Percentiles rank a stretch among this genome's conserved stretches.
Conservation (phyloP, 2,888 invertebrate species). For the Leptinotarsa peninsularis region DNA sequence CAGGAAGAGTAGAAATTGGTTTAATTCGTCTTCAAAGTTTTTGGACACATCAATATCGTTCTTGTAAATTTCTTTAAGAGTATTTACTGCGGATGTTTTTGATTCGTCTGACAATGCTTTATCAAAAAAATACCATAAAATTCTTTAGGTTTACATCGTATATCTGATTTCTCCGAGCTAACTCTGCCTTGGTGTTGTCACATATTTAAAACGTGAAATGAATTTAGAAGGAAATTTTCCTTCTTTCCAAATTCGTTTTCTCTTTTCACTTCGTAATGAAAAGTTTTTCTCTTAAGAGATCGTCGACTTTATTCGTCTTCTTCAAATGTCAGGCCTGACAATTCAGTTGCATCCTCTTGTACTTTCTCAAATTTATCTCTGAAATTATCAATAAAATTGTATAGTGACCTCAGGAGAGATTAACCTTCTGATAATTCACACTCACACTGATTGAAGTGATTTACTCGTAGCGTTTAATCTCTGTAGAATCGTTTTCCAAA, state of each 20-base stretch:
- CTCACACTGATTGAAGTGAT: constrained; percentile 16
- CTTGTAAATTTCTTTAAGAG: constrained; percentile 6
- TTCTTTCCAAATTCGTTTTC: neutral
- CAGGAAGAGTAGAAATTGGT: constrained; percentile 9
- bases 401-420: neutral
- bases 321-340: constrained; percentile 9
- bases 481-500: constrained; percentile 17
- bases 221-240: constrained; percentile 8
- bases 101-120: too few relatives aligned
- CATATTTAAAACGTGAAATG: constrained; percentile 2
- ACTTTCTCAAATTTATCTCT: constrained; percentile 13
- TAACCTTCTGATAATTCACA: constrained; percentile 5
- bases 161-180: constrained; percentile 9
- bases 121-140: neutral
- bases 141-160: neutral
- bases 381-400: constrained; percentile 14
- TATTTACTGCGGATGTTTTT: too few relatives aligned
- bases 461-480: constrained; percentile 6
- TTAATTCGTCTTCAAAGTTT: constrained; percentile 3
- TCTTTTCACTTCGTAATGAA: too few relatives aligned
- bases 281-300: too few relatives aligned
- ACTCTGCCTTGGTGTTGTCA: constrained; percentile 17
- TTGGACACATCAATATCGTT: constrained; percentile 11
- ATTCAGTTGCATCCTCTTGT: neutral
- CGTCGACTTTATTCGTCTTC: neutral